These are phyloP conservation scores for Zingel zingel DNA, from an alignment of 2,113 vertebrate genomes.

Conservation along the genomic window DNA sequence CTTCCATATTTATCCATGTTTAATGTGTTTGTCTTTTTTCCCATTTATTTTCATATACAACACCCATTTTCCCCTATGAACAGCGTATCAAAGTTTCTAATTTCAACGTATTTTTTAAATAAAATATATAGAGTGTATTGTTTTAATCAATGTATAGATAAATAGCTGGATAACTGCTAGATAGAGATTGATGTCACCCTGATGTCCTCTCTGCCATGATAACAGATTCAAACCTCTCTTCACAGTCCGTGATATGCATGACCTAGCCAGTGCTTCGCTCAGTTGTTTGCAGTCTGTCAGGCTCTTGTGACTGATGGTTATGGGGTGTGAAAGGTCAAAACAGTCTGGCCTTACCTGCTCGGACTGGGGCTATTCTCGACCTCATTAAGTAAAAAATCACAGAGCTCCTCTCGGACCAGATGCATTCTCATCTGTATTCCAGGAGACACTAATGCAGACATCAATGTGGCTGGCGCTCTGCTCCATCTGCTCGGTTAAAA, in stretches of 20 bases:
- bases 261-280: background rate
- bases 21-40: background rate
- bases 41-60: background rate
- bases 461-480: slow-evolving; percentile 34
- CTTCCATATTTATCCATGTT: background rate
- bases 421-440: slow-evolving; percentile 67
- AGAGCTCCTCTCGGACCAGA: slow-evolving; percentile 46
- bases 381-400: slow-evolving; percentile 71
- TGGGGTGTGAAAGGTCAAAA: slow-evolving; percentile 60
- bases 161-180: background rate
- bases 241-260: slow-evolving; percentile 26
- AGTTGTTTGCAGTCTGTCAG: slow-evolving; percentile 55
- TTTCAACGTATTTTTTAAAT: background rate
- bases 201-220: background rate
- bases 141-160: background rate
- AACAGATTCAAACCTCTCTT: background rate
- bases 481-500: slow-evolving; percentile 53
- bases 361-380: slow-evolving; percentile 41
- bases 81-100: background rate
- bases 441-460: slow-evolving; percentile 54
- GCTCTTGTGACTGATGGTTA: slow-evolving; percentile 58
- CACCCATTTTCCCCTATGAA: background rate
- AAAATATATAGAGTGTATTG: too few relatives aligned
- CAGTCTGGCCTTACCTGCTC: slow-evolving; percentile 46
- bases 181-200: slow-evolving; percentile 15